Evolutionary conservation across 1,140 invertebrate genomes (phyloP), one percentile per base, ranked within the genome.

Genomic region (Eufriesea mexicana): DNA sequence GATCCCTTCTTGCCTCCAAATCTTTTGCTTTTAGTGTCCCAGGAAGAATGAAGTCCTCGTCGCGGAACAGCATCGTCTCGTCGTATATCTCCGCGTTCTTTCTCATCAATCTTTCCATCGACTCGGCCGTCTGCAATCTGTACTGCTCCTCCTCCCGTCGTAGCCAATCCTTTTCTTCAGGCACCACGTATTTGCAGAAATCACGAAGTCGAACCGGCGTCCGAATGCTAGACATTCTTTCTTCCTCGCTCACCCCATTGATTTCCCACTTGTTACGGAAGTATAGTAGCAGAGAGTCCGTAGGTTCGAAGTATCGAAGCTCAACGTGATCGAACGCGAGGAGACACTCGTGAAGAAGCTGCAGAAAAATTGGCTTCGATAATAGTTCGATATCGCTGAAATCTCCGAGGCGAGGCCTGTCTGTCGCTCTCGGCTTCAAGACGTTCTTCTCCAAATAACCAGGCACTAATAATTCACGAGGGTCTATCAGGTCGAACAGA

Each of bases 201-300:
- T 96, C 95, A 88, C 94, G 92, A 28, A 95, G 88, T 75, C 94
- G 94, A 51, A 95, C 86, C 6, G 95, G 93, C n/a, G 95, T 95
- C 6, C 94, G 90, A 76, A 95, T 84, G 84, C 92, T 93, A 72
- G 92, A 91, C 8, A 92, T 87, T 92, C 93, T 93, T 85, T 93
- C 92, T 57, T 93, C 89, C 45, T 92, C 86, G 9, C 85, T 87
- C 79, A 94, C 87, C 1, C 90, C 90, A 64, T 92, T 89, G 42
- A 88, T 84, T 82, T 92, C 86, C 61, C 93, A 90, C 78, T 91
- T 91, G 87, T 95, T 94, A 94, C 82, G 92, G 91, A 86, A 95
- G 92, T 90, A 93, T 88, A 86, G 93, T 84, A 88, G 93, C 92
- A 88, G 93, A 90, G 91, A 93, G 93, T 90, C 92, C 87, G 91